Evolutionary conservation across 2,888 invertebrate species (phyloP).

Genomic region (Drosophila vallismaia): DNA sequence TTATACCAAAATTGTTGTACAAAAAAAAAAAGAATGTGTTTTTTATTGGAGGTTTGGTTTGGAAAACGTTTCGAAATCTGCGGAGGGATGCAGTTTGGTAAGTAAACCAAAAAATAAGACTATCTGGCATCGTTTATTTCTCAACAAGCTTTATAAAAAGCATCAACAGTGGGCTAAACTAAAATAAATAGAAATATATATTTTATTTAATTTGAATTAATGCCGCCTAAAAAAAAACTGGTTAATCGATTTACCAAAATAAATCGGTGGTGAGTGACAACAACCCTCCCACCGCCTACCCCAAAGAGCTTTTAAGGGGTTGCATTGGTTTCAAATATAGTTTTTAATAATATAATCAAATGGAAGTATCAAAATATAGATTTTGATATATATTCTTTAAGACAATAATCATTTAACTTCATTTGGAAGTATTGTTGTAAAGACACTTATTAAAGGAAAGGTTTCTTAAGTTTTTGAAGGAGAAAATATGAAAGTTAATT

Average conservation of each 20-base stretch:
- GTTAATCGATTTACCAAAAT: neutral
- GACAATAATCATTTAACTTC: too few relatives aligned
- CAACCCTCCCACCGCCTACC: neutral
- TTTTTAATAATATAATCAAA: too few relatives aligned
- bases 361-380: too few relatives aligned
- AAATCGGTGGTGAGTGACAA: neutral
- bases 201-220: constrained; percentile 4
- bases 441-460: too few relatives aligned
- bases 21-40: neutral
- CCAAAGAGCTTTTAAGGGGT: neutral
- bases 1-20: constrained; percentile 13
- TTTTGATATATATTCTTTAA: too few relatives aligned
- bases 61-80: neutral
- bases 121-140: neutral
- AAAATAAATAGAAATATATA: neutral
- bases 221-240: neutral
- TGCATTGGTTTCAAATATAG: too few relatives aligned
- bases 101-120: constrained; percentile 9
- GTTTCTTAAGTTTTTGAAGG: too few relatives aligned
- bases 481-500: too few relatives aligned
- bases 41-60: neutral
- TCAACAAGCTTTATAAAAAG: constrained; percentile 15
- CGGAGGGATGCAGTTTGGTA: neutral
- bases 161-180: neutral
- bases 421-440: too few relatives aligned